phyloP scores from a whole-genome alignment of 2,113 vertebrate species.

The Pantherophis guttatus region DNA sequence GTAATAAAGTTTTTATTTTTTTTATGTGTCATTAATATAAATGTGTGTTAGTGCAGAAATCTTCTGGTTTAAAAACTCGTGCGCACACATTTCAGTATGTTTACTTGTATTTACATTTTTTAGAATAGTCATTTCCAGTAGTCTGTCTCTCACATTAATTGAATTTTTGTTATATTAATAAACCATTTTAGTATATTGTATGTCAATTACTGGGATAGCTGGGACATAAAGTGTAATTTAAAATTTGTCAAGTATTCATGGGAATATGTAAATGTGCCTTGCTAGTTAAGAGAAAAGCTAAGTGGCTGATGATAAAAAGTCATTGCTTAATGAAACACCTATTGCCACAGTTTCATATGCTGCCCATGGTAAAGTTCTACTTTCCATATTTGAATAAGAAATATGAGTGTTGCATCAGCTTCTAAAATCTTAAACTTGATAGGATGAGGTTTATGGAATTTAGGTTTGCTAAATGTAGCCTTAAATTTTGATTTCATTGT shows the following conservation, averaged over 20 bases:
- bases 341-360: conserved; percentile 71
- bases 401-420: conserved; percentile 67
- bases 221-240: conserved; percentile 83
- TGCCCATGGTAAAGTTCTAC: conserved; percentile 72
- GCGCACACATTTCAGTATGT: conserved; percentile 83
- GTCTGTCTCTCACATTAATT: conserved; percentile 80
- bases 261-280: conserved; percentile 86
- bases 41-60: conserved; percentile 84
- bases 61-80: conserved; percentile 81
- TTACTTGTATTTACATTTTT: conserved; percentile 82
- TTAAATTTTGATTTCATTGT: conserved; percentile 77
- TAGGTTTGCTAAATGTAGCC: conserved; percentile 77
- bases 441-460: conserved; percentile 69
- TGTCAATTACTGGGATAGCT: conserved; percentile 84
- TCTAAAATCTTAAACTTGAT: conserved; percentile 65
- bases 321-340: conserved; percentile 67
- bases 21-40: conserved; percentile 90
- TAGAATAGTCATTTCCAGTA: conserved; percentile 82
- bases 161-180: conserved; percentile 77
- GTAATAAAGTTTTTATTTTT: conserved; percentile 99
- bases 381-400: conserved; percentile 64
- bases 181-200: conserved; percentile 84
- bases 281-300: conserved; percentile 78
- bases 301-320: conserved; percentile 69
- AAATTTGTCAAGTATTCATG: conserved; percentile 83